These are phyloP conservation scores for Myrmecobius fasciatus DNA, from an alignment of 2,113 vertebrate species.

Conservation along the genomic window DNA sequence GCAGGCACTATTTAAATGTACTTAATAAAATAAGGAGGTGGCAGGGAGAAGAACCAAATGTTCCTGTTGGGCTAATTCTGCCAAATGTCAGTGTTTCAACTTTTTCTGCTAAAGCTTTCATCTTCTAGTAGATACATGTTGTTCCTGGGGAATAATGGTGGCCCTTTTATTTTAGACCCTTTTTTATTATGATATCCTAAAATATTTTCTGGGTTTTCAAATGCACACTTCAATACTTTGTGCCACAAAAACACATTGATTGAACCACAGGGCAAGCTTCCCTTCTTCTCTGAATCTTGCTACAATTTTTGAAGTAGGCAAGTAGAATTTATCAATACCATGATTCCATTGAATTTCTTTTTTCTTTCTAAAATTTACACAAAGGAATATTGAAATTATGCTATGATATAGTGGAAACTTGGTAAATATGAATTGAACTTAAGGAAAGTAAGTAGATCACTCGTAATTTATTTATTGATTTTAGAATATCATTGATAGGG, in stretches of 20 bases:
- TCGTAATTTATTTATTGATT: background rate
- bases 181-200: slow-evolving; percentile 47
- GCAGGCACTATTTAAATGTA: background rate
- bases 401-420: background rate
- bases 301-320: slow-evolving; percentile 30
- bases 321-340: slow-evolving; percentile 12
- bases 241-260: slow-evolving; percentile 69
- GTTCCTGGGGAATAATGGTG: slow-evolving; percentile 54
- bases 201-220: slow-evolving; percentile 65
- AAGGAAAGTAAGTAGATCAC: slow-evolving; percentile 33
- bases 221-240: slow-evolving; percentile 35
- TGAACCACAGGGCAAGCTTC: slow-evolving; percentile 62
- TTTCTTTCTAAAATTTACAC: slow-evolving; percentile 48
- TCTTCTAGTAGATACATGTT: slow-evolving; percentile 23
- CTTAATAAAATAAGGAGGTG: background rate
- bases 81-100: background rate
- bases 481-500: slow-evolving; percentile 17
- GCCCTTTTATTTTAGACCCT: slow-evolving; percentile 35
- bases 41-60: background rate
- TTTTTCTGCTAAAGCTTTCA: slow-evolving; percentile 22
- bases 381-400: background rate
- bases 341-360: slow-evolving; percentile 48
- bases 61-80: background rate
- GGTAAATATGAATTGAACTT: background rate
- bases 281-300: slow-evolving; percentile 14